A percentile compares a stretch with the other conserved stretches of the same genome.
These are phyloP conservation scores for Parazoanthus darwini DNA, from an alignment of 92 coral and sea anemone genomes.

Conservation along the genomic window DNA sequence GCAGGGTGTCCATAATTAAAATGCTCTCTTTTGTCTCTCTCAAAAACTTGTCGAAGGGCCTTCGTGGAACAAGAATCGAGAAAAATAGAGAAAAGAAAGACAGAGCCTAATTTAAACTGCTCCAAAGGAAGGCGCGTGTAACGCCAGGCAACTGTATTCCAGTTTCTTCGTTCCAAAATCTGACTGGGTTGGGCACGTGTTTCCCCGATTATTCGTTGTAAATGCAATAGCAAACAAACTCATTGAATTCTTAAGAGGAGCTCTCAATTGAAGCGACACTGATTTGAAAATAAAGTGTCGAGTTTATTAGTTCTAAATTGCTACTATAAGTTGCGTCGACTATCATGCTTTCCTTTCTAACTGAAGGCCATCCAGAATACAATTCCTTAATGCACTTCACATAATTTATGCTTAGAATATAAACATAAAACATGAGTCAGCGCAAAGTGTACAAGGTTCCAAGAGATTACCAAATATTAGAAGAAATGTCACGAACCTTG, in stretches of 20 bases:
- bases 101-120: background rate
- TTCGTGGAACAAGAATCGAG: background rate
- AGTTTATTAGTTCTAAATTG: background rate
- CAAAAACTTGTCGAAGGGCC: background rate
- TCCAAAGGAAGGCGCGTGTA: slow-evolving; percentile 3
- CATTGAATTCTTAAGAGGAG: background rate
- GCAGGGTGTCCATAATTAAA: slow-evolving; percentile 24
- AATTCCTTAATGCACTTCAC: too few species aligned
- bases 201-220: background rate
- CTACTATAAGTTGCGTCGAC: background rate
- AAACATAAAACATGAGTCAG: too few species aligned
- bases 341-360: background rate
- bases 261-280: background rate
- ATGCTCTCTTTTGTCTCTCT: slow-evolving; percentile 14
- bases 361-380: background rate
- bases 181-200: slow-evolving; percentile 16
- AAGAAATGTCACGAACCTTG: background rate
- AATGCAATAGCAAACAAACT: background rate
- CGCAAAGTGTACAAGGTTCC: too few species aligned
- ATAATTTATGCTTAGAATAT: too few species aligned
- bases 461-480: background rate
- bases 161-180: background rate
- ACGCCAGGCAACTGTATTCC: slow-evolving; percentile 19
- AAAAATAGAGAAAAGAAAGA: slow-evolving; percentile 11
- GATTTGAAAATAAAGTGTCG: background rate